Evolutionary conservation across 2,113 vertebrate species (phyloP), one percentile per base, ranked within the genome.

Genomic region (Zeus faber): DNA sequence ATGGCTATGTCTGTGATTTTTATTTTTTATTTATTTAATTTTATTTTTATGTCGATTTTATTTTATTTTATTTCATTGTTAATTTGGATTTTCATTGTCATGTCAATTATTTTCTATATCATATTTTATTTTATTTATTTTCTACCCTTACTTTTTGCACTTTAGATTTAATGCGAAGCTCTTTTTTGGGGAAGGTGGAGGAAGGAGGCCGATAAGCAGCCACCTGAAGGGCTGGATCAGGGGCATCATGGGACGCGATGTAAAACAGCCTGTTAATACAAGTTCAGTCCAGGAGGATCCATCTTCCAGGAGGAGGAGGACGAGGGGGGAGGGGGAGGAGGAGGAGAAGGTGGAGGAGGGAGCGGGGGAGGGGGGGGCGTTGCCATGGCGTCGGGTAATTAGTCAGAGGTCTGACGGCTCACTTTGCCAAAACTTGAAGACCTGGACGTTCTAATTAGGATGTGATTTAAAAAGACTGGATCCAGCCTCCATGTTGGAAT

Each of bases 251-350:
- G 80, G 76, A 86, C 77, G n/a, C n/a, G n/a, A 86, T 85, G 79
- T 76, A 82, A 85, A 85, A 81, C 73, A 81, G 67, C 58, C 56
- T 73, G 79, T 79, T 85, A 80, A 85, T 83, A 78, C 64, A 81
- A 76, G 65, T 77, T 64, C 59, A 59, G 57, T 77, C 74, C 61
- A 58, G 45, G 26, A 9, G 64, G 80, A 79, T 85, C 76, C 81
- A 72, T 83, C 76, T 74, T 51, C 65, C 14, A 37, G 49, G 21
- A 62, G 10, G 24, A 31, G 47, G 24, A 70, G 8, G 27, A 33
- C 74, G 60, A 73, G 74, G 63, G 37, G 69, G 26, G 43, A 51
- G 76, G 41, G 59, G 20, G 9, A 11, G 50, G 60, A 67, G 50
- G 40, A 27, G n/a, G n/a, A n/a, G n/a, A n/a, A n/a, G n/a, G n/a